Base-by-base conservation (phyloP, 2,113 vertebrate species). In the Atrichornis clamosus region DNA sequence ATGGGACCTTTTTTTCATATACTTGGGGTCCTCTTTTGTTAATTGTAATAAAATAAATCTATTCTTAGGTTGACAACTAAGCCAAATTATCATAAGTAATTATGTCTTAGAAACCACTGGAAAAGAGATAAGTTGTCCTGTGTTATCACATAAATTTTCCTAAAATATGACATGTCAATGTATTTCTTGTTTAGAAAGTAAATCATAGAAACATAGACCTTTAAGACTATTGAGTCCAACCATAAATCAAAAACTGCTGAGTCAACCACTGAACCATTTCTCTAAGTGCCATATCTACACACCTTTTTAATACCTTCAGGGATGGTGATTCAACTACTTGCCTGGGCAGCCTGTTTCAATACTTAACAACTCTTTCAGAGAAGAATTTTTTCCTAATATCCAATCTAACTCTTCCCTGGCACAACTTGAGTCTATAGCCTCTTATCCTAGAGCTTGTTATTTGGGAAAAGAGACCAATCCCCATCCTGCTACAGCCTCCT, bases 41-140 rank as follows among this genome's bases (percentile, higher is more conserved):
- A n/a, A n/a, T 81, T 77, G 20, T 62, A 42, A 87, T 78, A 89
- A 79, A 73, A 10, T 50, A 75, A 6, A 87, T 67, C 27, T 94
- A 5, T 87, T 95, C 53, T 93, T 81, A 87, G 17, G 22, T 21
- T 91, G 62, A 76, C 10, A 89, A 16, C 9, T 50, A 84, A 89
- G 55, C 15, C 86, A 85, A 92, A 93, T 96, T 93, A 53, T 97
- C 35, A 42, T 73, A 62, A 65, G 9, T 88, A 42, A 75, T 62
- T 91, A 28, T 47, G 13, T 44, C 41, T 59, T 53, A 79, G 60
- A 89, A 96, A 79, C 18, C 41, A 28, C n/a, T 52, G 52, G 28
- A 89, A 87, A 42, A 83, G 63, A 95, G 30, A 80, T 53, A 67
- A 2, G 13, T 81, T 91, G 22, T 64, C 83, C 19, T 87, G 5